These are phyloP conservation scores for Smittia aterrima DNA, from an alignment of 2,888 invertebrate genomes.

Conservation along the genomic window DNA sequence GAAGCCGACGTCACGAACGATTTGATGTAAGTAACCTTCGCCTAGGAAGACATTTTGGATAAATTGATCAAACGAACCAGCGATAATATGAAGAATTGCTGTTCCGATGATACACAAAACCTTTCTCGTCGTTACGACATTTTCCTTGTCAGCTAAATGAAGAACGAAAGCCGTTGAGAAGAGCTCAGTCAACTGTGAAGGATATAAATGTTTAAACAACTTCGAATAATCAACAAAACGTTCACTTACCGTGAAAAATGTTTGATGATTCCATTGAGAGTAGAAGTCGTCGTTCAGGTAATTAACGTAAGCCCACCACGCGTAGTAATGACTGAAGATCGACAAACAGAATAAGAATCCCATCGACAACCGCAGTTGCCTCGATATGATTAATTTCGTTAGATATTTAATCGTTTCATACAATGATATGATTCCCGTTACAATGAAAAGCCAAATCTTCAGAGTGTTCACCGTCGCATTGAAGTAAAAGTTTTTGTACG, in stretches of 20 bases:
- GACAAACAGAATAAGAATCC: constrained; percentile 61
- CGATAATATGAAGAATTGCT: constrained; percentile 61
- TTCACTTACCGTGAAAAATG: constrained; percentile 59
- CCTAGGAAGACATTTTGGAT: constrained; percentile 62
- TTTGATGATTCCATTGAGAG: constrained; percentile 67
- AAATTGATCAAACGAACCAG: constrained; percentile 66
- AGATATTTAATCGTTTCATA: constrained; percentile 64
- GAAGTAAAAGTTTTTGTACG: constrained; percentile 70
- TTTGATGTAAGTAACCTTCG: constrained; percentile 66
- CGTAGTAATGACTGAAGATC: constrained; percentile 67
- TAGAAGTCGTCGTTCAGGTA: constrained; percentile 72
- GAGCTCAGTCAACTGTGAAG: constrained; percentile 60
- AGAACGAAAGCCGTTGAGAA: constrained; percentile 61
- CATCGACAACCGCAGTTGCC: constrained; percentile 61
- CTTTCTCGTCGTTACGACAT: constrained; percentile 57
- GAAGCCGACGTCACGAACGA: constrained; percentile 64
- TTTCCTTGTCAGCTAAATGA: constrained; percentile 58
- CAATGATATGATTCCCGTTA: constrained; percentile 59
- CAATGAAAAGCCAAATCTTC: constrained; percentile 66
- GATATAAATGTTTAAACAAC: constrained; percentile 44
- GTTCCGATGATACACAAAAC: constrained; percentile 61
- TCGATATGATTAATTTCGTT: constrained; percentile 56
- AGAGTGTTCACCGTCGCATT: constrained; percentile 64
- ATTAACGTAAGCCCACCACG: constrained; percentile 69
- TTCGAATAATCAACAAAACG: not conserved